Conservation (phyloP, 2,797 vertebrate genomes). For the Melanotaenia parkinsoni region DNA sequence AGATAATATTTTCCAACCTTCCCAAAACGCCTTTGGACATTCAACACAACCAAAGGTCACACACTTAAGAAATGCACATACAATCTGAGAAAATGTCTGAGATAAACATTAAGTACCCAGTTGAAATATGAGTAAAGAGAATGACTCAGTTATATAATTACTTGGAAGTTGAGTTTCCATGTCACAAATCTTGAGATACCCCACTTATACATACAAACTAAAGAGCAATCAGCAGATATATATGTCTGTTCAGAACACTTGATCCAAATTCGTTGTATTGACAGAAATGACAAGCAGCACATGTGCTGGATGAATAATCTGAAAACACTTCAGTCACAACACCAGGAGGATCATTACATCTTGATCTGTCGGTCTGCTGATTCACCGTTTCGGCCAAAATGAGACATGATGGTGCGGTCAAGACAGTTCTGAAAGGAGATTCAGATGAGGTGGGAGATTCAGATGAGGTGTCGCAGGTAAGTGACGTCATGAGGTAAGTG, state of each 20-base stretch:
- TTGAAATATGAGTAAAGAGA: background rate
- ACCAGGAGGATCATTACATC: background rate
- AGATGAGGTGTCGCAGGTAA: too few species aligned
- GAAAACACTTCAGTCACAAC: background rate
- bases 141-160: background rate
- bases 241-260: background rate
- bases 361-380: background rate
- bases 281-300: background rate
- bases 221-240: background rate
- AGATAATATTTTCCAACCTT: background rate
- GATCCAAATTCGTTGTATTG: background rate
- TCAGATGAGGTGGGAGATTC: too few species aligned
- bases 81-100: background rate
- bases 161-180: background rate
- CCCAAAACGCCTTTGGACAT: background rate
- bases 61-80: background rate
- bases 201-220: background rate
- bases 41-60: background rate
- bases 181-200: background rate
- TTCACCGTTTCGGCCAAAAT: background rate
- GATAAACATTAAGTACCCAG: background rate
- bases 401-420: background rate
- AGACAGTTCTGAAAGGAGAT: too few species aligned
- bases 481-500: too few species aligned
- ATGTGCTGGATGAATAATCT: background rate